These are phyloP conservation scores for Aphelenchoides fujianensis DNA, from an alignment of 1,140 invertebrate species.

Conservation along the genomic window DNA sequence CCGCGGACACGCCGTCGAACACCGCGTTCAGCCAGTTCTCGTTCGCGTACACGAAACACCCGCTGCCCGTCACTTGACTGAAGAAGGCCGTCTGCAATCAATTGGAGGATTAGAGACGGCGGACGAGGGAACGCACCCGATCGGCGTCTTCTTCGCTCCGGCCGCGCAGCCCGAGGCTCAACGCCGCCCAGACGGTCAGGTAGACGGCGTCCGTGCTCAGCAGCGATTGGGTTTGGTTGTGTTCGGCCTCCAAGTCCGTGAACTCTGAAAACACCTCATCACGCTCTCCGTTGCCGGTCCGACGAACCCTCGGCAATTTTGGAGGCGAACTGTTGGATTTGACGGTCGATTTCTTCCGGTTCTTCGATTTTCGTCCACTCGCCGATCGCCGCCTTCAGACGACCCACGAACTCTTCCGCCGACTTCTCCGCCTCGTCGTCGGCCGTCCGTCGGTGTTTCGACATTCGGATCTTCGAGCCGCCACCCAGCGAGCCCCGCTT, in stretches of 20 bases:
- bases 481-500: neutral
- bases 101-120: neutral
- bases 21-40: constrained; percentile 24
- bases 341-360: neutral
- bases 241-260: neutral
- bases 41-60: constrained; percentile 20
- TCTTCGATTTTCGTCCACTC: constrained; percentile 20
- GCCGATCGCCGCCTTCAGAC: neutral
- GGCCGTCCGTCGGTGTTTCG: neutral
- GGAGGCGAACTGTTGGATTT: constrained; percentile 20
- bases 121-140: neutral
- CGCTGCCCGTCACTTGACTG: constrained; percentile 6
- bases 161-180: constrained; percentile 26
- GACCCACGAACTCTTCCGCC: constrained; percentile 3
- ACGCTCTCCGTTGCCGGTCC: neutral
- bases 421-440: constrained; percentile 3
- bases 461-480: neutral
- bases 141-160: neutral
- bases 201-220: constrained; percentile 23
- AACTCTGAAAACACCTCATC: constrained; percentile 21
- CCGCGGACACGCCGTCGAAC: neutral
- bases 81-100: constrained; percentile 4
- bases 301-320: constrained; percentile 13
- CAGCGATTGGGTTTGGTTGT: constrained; percentile 20
- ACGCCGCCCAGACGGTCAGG: neutral